phyloP scores from a whole-genome alignment of 53 echinoderm and acorn worm genomes.

The Arbacia lixula region DNA sequence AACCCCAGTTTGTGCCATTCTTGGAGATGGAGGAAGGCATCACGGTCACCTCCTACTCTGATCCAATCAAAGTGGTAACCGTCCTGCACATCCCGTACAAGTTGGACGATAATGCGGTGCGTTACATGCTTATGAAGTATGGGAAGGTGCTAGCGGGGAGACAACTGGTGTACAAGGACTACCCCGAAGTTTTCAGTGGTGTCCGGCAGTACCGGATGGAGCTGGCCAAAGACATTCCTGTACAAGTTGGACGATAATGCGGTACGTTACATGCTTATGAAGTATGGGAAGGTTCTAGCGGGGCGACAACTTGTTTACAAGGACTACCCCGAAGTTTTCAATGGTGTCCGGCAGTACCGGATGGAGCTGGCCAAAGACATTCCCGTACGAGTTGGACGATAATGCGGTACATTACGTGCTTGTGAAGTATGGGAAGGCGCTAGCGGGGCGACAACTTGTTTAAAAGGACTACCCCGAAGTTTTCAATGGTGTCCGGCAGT shows the following conservation, averaged over 20 bases:
- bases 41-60: background rate
- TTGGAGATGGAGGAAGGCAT: background rate
- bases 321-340: constrained; percentile 1
- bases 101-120: background rate
- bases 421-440: background rate
- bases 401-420: background rate
- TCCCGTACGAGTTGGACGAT: no score
- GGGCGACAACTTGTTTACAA: background rate
- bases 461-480: constrained; percentile 9
- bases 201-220: background rate
- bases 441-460: background rate
- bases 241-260: background rate
- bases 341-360: constrained; percentile 15
- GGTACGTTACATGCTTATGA: background rate
- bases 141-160: constrained; percentile 21
- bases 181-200: background rate
- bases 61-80: background rate
- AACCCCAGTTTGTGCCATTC: background rate
- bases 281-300: background rate
- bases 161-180: background rate
- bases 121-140: background rate
- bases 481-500: constrained; percentile 19
- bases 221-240: background rate
- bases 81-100: background rate
- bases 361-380: constrained; percentile 18